Evolutionary conservation across 2,113 vertebrate species (phyloP), one percentile per base, ranked within the genome.

Genomic region (Excalfactoria chinensis): DNA sequence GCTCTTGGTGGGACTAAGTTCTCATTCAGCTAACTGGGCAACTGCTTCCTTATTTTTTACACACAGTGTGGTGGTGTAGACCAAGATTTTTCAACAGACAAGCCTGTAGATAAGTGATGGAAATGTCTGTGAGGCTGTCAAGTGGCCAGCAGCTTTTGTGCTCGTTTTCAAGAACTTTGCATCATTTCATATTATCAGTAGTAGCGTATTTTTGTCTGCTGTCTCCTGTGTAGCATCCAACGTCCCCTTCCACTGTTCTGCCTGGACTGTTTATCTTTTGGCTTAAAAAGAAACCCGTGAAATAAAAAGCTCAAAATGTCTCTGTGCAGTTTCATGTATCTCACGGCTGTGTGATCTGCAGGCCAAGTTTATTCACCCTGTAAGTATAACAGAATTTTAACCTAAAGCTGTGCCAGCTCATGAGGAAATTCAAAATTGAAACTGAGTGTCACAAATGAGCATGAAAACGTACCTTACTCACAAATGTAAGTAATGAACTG

Each of bases 401-500:
- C n/a, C 68, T 67, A 28, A 59, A 78, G 37, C n/a, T 86, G 48
- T 88, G 14, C 10, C 35, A 81, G 22, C 69, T 90, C 1, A 0
- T 63, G 20, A 22, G 56, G 62, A 71, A 81, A 66, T 78, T 74
- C 40, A 30, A 44, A 64, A 30, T 14, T 68, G 30, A 71, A 84
- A 34, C 51, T 9, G 19, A 11, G 6, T 77, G 11, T 63, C 43
- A 81, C 26, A 15, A 19, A 20, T n/a, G 20, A 64, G 22, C 56
- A 20, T 0, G 1, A 81, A 77, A 49, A 23, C 43, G 18, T 71
- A 7, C 49, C 22, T 55, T 75, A 37, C n/a, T 64, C 21, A 43
- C 15, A 59, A 44, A 25, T 67, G 41, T 0, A 0, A 13, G 8
- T 9, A 5, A 23, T 60, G 32, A 32, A 34, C 34, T 71, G 1